Evolutionary conservation across 2,113 vertebrate species (phyloP), one percentile per base, ranked within the genome.

Genomic region (Phocoena phocoena): DNA sequence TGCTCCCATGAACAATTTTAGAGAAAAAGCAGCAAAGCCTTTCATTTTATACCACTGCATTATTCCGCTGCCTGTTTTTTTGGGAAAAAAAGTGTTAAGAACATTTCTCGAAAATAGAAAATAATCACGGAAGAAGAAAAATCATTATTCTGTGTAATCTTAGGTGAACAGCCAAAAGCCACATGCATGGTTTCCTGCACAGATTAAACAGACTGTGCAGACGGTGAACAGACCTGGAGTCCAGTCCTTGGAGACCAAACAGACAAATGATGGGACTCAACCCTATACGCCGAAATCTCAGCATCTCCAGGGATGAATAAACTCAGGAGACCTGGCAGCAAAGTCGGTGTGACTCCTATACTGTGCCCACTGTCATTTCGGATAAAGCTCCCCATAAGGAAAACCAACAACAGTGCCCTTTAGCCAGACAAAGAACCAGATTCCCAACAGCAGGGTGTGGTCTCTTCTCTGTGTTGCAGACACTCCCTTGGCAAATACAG

Each of bases 341-440:
- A 92, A 62, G 83, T 65, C 5, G 50, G 41, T n/a, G 38, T 44
- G 77, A 87, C 53, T 74, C 79, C 58, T 47, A 12, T 2, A 87
- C 6, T 79, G 58, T 87, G 47, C 60, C 65, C 53, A 82, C 23
- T 68, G 47, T 73, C 65, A 58, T 94, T 94, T 63, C 25, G 14
- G 53, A 90, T 84, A 89, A 74, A 53, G 41, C 21, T 63, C 20
- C 50, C 84, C 31, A 38, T 8, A 4, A 94, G 18, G 44, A 53
- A 92, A 92, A 77, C 14, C 55, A 36, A 95, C 95, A 97, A 95
- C 98, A 98, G 97, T 97, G 96, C 94, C 98, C 97, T 74, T 93
- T 83, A 96, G 96, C 96, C 97, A 98, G 95, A 96, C 90, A 97
- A 97, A 98, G 96, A 96, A 36, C 55, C 41, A 70, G 67, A 44